Percentiles rank a stretch among this genome's conserved stretches.
Evolutionary conservation across 2,113 vertebrate species (phyloP).

Genomic region (Larimichthys crocea): DNA sequence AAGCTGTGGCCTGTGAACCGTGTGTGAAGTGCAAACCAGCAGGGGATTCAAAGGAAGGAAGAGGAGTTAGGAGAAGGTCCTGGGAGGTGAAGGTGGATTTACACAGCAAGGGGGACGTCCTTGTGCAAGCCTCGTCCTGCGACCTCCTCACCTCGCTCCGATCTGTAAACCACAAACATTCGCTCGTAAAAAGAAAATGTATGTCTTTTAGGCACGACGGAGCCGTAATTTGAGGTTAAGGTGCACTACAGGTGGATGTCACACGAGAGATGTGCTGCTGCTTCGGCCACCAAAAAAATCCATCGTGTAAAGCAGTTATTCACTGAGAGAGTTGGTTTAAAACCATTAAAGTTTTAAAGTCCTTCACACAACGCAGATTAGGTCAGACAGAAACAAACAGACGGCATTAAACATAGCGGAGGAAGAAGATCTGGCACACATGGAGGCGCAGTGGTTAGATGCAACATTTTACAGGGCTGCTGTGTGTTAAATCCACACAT

Average conservation of each 20-base stretch:
- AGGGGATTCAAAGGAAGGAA: background rate
- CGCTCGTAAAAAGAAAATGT: background rate
- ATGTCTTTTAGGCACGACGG: background rate
- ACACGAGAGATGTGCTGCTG: background rate
- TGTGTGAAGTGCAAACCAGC: constrained; percentile 18
- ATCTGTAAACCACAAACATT: constrained; percentile 12
- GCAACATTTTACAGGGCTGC: constrained; percentile 23
- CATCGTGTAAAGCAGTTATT: background rate
- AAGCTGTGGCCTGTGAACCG: constrained; percentile 22
- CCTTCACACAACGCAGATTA: background rate
- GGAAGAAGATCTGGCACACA: constrained; percentile 17
- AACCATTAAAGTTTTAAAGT: background rate
- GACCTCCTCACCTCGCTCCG: constrained; percentile 19
- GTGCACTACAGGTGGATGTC: constrained; percentile 27
- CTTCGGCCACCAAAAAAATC: background rate
- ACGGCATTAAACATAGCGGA: constrained; percentile 1
- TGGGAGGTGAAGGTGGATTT: constrained; percentile 13
- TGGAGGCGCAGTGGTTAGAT: background rate
- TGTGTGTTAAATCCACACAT: constrained; percentile 57
- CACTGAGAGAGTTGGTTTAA: background rate
- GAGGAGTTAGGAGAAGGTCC: background rate
- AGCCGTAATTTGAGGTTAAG: constrained; percentile 10
- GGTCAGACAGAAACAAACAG: background rate
- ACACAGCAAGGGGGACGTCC: constrained; percentile 1
- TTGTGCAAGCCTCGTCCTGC: background rate